These are phyloP conservation scores for Smutsia temminckii DNA, from an alignment of 2,797 vertebrate genomes.

Conservation along the genomic window DNA sequence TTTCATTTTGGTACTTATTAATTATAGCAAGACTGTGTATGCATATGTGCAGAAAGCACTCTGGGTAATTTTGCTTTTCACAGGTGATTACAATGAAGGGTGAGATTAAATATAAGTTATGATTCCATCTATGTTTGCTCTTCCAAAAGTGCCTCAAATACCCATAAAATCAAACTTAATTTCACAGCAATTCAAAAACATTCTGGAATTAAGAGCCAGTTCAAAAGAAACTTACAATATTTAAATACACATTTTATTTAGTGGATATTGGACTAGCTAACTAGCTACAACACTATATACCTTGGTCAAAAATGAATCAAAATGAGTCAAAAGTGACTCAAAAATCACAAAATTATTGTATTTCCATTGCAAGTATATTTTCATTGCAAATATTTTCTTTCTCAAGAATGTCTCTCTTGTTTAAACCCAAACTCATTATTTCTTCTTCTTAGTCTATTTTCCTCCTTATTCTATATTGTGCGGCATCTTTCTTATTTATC, in stretches of 20 bases:
- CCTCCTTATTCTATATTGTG: neutral
- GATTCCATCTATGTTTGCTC: conserved; percentile 58
- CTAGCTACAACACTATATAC: neutral
- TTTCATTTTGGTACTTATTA: conserved; percentile 77
- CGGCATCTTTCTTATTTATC: neutral
- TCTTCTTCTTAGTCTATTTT: neutral
- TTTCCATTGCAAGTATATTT: conserved; percentile 31
- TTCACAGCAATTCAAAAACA: conserved; percentile 33
- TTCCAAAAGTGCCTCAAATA: conserved; percentile 32
- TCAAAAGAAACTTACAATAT: neutral
- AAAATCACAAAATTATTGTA: neutral
- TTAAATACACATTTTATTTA: neutral
- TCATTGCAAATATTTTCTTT: conserved; percentile 7
- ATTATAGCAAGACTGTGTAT: neutral
- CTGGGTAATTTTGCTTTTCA: conserved; percentile 63
- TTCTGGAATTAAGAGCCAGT: neutral
- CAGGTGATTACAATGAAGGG: conserved; percentile 69
- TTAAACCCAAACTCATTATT: neutral
- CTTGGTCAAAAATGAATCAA: neutral
- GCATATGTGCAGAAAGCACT: neutral
- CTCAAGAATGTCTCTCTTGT: neutral
- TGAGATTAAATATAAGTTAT: conserved; percentile 71
- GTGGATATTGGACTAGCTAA: neutral
- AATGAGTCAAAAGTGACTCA: neutral
- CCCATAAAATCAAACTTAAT: neutral